Conservation (phyloP, 2,888 invertebrate species). For the Ectropis crepuscularia region DNA sequence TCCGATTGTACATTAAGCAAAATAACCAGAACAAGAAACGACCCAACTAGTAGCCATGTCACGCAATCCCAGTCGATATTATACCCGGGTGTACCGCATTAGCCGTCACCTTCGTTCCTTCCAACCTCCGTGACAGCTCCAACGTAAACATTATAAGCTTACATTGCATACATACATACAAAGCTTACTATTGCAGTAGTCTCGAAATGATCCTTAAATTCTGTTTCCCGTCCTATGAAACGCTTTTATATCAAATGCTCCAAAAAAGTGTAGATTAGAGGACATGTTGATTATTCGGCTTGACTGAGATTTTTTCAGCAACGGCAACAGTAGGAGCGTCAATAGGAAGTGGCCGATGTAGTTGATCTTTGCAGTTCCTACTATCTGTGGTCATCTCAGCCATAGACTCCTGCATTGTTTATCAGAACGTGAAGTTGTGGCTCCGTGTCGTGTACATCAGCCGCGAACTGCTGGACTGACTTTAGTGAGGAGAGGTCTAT, state of each 20-base stretch:
- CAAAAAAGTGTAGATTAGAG: conserved; percentile 73
- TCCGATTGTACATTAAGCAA: conserved; percentile 73
- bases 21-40: conserved; percentile 27
- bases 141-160: conserved; percentile 86
- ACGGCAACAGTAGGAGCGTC: conserved; percentile 52
- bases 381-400: conserved; percentile 70
- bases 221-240: conserved; percentile 40
- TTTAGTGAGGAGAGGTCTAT: conserved; percentile 78
- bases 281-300: conserved; percentile 74
- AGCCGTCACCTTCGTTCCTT: conserved; percentile 81
- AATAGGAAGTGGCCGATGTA: conserved; percentile 87
- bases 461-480: conserved; percentile 84
- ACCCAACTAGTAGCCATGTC: background rate
- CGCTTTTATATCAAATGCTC: conserved; percentile 41
- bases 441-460: conserved; percentile 76
- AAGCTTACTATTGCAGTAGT: conserved; percentile 74
- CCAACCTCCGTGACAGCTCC: conserved; percentile 88
- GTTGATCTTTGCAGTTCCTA: conserved; percentile 83
- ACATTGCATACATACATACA: too few relatives aligned
- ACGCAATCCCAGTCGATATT: conserved; percentile 19
- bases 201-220: conserved; percentile 27
- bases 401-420: conserved; percentile 84
- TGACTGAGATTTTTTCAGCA: conserved; percentile 49
- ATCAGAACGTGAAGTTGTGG: conserved; percentile 81
- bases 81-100: conserved; percentile 39